Evolutionary conservation across 23 tunicate species (phyloP).

Genomic region (Styela clava): DNA sequence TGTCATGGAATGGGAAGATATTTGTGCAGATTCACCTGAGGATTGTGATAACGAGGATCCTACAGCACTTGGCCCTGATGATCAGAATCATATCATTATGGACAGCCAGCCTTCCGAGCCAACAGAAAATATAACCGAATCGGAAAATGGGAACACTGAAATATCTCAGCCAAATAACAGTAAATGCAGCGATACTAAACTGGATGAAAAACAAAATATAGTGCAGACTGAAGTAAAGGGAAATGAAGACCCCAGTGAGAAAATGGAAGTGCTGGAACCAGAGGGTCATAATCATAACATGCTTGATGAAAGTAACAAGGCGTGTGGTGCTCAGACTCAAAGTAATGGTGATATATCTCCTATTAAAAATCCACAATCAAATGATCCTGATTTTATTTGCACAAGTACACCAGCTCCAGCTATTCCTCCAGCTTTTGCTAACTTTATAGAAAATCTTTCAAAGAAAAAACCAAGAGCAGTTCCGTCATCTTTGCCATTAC

Average conservation of each 20-base stretch:
- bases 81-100: too few species aligned
- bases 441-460: constrained; percentile 44
- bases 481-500: constrained; percentile 28
- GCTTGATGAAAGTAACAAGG: neutral
- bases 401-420: neutral
- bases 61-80: neutral
- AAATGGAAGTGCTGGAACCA: neutral
- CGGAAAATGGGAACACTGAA: neutral
- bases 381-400: neutral
- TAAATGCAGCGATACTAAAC: neutral
- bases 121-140: neutral
- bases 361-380: neutral
- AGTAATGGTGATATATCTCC: too few species aligned
- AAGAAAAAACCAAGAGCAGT: constrained; percentile 34
- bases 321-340: too few species aligned
- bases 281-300: neutral
- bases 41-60: neutral
- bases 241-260: too few species aligned
- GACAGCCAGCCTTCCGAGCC: too few species aligned
- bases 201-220: neutral
- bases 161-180: neutral
- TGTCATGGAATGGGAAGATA: constrained; percentile 19
- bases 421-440: constrained; percentile 77
- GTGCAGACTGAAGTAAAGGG: neutral
- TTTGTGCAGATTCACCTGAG: neutral